These are phyloP conservation scores for Archaeoteleia sp. DNA, from an alignment of 2,888 invertebrate species.

Conservation along the genomic window DNA sequence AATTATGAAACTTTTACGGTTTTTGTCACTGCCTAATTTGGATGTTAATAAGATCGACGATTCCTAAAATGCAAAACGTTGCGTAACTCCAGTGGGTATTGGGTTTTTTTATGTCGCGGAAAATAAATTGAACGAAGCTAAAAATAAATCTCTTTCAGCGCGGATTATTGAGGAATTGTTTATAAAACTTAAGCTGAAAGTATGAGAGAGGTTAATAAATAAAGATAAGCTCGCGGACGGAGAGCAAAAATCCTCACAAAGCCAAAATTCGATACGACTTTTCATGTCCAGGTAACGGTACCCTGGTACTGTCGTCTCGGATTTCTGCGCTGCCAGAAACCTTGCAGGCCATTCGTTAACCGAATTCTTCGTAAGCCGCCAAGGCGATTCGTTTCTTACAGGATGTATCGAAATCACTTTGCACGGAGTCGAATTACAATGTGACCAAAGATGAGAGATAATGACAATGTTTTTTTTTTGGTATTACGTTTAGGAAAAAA, in stretches of 20 bases:
- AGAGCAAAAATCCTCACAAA: slow-evolving; percentile 19
- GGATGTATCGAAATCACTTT: slow-evolving; percentile 35
- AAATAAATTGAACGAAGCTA: too few relatives aligned
- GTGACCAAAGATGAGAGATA: slow-evolving; percentile 12
- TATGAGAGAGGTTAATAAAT: slow-evolving; percentile 22
- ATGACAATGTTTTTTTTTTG: slow-evolving; percentile 3
- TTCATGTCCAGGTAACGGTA: slow-evolving; percentile 47
- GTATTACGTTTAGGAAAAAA: neutral
- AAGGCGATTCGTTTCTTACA: slow-evolving; percentile 35
- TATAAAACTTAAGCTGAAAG: neutral
- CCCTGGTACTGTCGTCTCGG: slow-evolving; percentile 28
- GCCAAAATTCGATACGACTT: slow-evolving; percentile 49
- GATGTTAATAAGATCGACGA: too few relatives aligned
- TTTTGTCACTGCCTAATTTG: too few relatives aligned
- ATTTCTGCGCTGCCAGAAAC: slow-evolving; percentile 46
- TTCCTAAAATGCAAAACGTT: too few relatives aligned
- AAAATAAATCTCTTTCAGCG: too few relatives aligned
- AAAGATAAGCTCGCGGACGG: slow-evolving; percentile 30
- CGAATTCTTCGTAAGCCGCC: slow-evolving; percentile 40
- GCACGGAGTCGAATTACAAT: slow-evolving; percentile 33
- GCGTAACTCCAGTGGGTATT: too few relatives aligned
- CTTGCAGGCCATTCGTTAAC: slow-evolving; percentile 47
- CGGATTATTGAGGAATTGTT: neutral
- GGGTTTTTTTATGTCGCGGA: too few relatives aligned
- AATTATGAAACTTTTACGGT: too few relatives aligned